These are phyloP conservation scores for Macaca nemestrina DNA, from an alignment of 2,113 vertebrate species.

Conservation along the genomic window DNA sequence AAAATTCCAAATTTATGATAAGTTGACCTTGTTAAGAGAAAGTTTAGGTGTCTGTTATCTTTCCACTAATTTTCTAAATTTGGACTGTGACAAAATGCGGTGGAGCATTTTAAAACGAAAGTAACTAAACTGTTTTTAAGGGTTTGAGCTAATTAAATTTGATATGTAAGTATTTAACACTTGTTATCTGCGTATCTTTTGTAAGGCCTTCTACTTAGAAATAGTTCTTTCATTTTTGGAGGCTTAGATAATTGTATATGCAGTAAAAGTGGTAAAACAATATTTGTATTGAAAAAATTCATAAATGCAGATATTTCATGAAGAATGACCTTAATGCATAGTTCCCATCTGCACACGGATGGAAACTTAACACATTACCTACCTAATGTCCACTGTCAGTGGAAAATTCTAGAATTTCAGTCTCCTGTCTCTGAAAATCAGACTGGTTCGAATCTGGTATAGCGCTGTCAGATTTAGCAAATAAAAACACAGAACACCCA, in stretches of 20 bases:
- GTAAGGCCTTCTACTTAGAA: constrained; percentile 12
- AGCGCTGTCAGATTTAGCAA: background rate
- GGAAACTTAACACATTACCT: background rate
- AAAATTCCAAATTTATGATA: background rate
- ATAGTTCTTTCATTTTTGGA: background rate
- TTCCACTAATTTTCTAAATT: background rate
- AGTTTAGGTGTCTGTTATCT: background rate
- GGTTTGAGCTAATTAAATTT: background rate
- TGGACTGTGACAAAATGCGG: background rate
- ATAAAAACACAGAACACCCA: background rate
- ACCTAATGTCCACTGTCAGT: background rate
- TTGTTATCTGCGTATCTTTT: background rate
- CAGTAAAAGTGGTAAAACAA: background rate
- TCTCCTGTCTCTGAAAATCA: constrained; percentile 18
- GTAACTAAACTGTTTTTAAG: background rate
- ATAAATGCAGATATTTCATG: background rate
- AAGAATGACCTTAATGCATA: background rate
- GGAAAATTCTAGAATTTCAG: constrained; percentile 45
- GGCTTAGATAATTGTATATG: background rate
- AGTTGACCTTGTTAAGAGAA: background rate
- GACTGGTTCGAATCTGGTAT: background rate
- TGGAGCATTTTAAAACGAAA: background rate
- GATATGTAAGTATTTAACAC: background rate
- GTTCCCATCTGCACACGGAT: background rate
- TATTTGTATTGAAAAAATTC: background rate